Conservation (phyloP, 1,140 invertebrate species). For the Solenopsis fugax region DNA sequence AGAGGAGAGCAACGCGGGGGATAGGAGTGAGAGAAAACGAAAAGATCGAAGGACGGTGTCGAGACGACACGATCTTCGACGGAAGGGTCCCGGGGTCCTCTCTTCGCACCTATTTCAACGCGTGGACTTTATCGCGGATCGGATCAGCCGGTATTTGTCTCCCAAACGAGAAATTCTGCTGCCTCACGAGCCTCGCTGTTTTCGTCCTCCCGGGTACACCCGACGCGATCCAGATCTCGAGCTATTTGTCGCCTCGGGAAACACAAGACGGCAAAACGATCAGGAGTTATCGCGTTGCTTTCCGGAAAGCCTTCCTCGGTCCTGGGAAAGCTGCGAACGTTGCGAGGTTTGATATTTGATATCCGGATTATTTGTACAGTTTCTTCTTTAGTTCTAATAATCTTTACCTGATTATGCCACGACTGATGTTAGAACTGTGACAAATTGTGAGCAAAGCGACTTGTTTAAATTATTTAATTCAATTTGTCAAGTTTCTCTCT, state of each 20-base stretch:
- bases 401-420: too few relatives aligned
- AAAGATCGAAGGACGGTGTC: slow-evolving; percentile 23
- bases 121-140: slow-evolving; percentile 68
- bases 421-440: neutral
- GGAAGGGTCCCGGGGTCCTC: slow-evolving; percentile 9
- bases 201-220: slow-evolving; percentile 31
- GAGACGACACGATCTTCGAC: slow-evolving; percentile 59
- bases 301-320: neutral
- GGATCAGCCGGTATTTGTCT: slow-evolving; percentile 72
- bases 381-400: neutral
- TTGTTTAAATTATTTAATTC: neutral
- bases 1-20: neutral
- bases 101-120: slow-evolving; percentile 80
- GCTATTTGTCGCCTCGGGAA: slow-evolving; percentile 58
- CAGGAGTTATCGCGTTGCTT: slow-evolving; percentile 25
- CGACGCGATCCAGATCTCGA: slow-evolving; percentile 58
- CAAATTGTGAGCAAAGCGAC: neutral
- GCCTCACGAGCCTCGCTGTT: slow-evolving; percentile 50
- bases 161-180: slow-evolving; percentile 56
- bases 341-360: neutral
- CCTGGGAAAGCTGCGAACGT: slow-evolving; percentile 27
- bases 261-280: neutral
- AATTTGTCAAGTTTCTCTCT: neutral
- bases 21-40: neutral
- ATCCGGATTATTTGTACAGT: neutral